Evolutionary conservation across 1,140 invertebrate species (phyloP).

Genomic region (Myzus persicae): DNA sequence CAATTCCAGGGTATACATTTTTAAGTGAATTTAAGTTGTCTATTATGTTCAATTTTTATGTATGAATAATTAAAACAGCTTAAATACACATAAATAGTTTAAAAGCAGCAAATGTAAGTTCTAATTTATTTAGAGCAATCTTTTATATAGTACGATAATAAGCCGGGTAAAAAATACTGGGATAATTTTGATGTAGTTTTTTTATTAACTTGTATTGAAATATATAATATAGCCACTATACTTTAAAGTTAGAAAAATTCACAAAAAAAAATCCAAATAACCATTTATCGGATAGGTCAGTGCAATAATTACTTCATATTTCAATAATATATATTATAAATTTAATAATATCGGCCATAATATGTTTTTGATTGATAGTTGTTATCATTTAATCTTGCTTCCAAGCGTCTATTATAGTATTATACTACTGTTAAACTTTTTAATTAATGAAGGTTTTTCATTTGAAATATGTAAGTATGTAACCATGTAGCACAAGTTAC

Average conservation of each 20-base stretch:
- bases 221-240: not conserved
- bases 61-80: slow-evolving; percentile 7
- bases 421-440: too few species aligned
- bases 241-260: not conserved
- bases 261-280: not conserved
- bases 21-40: not conserved
- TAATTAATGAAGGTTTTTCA: not conserved
- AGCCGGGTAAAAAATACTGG: not conserved
- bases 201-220: not conserved
- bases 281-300: not conserved
- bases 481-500: not conserved
- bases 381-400: not conserved
- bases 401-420: not conserved
- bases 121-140: not conserved
- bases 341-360: not conserved
- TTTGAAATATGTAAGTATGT: too few species aligned
- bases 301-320: not conserved
- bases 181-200: not conserved
- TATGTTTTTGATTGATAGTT: not conserved
- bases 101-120: not conserved
- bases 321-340: not conserved
- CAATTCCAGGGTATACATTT: not conserved
- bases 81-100: slow-evolving; percentile 1
- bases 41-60: not conserved
- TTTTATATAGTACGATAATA: not conserved